Percentiles rank a stretch among this genome's conserved stretches.
These are phyloP conservation scores for Anguilla obscura DNA, from an alignment of 2,797 vertebrate species.

Conservation along the genomic window DNA sequence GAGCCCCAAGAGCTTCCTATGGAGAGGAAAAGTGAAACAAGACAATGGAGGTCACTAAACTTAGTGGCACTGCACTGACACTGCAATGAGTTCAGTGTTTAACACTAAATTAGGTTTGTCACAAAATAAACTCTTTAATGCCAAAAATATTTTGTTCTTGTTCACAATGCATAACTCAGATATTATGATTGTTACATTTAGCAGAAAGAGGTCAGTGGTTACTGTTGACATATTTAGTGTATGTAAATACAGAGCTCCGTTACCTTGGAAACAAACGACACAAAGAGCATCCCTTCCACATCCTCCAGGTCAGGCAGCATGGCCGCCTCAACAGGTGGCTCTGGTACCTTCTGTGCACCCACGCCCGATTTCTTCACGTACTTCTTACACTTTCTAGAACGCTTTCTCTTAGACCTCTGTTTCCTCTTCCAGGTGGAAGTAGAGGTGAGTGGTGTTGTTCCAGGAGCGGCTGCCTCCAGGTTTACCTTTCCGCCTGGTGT, in stretches of 20 bases:
- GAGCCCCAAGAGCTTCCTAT: slow-evolving; percentile 75
- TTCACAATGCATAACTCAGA: background rate
- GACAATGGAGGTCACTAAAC: background rate
- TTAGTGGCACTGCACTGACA: background rate
- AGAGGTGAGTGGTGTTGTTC: slow-evolving; percentile 15
- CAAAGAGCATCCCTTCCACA: slow-evolving; percentile 94
- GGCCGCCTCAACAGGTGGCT: slow-evolving; percentile 61
- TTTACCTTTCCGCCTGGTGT: slow-evolving; percentile 22
- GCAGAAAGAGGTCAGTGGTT: background rate
- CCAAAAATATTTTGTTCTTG: background rate
- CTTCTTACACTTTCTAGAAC: slow-evolving; percentile 60
- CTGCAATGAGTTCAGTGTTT: background rate
- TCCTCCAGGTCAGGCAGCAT: slow-evolving; percentile 92
- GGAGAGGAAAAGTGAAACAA: slow-evolving; percentile 21
- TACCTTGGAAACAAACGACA: slow-evolving; percentile 97
- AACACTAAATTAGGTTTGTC: background rate
- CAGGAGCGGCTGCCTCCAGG: slow-evolving; percentile 14
- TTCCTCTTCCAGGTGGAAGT: slow-evolving; percentile 60
- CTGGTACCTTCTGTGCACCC: slow-evolving; percentile 48
- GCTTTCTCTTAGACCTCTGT: slow-evolving; percentile 72
- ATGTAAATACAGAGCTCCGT: slow-evolving; percentile 38
- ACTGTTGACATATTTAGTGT: background rate
- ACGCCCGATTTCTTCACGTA: slow-evolving; percentile 61
- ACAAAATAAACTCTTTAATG: background rate
- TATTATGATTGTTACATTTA: background rate